phyloP scores from a whole-genome alignment of 2,888 invertebrate genomes.

The Torymus texanus region DNA sequence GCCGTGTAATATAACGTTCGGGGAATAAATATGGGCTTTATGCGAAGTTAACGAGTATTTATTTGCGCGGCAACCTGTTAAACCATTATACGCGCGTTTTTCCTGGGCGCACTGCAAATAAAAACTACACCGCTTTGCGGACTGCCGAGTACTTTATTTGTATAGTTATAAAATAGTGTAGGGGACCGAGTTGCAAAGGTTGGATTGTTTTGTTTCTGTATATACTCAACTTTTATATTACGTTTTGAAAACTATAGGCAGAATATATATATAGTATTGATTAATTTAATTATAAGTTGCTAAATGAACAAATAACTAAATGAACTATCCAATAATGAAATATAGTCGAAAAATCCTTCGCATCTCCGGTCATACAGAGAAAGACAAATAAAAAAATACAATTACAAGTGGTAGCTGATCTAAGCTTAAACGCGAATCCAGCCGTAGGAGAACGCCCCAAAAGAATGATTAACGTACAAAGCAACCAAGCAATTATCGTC shows the following conservation, averaged over 20 bases:
- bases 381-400: conserved; percentile 28
- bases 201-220: too few species aligned
- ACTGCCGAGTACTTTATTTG: conserved; percentile 25
- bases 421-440: conserved; percentile 1
- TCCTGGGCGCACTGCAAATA: conserved; percentile 9
- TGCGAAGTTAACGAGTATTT: conserved; percentile 52
- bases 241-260: too few species aligned
- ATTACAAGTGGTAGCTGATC: conserved; percentile 14
- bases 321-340: conserved; percentile 40
- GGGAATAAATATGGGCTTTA: conserved; percentile 47
- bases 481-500: conserved; percentile 36
- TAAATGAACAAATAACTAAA: conserved; percentile 14
- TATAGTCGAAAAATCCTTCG: not conserved
- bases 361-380: not conserved
- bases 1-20: conserved; percentile 39
- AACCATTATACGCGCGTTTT: conserved; percentile 24
- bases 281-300: too few species aligned
- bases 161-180: too few species aligned
- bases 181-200: too few species aligned
- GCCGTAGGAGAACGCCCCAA: not conserved
- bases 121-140: not conserved
- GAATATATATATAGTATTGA: too few species aligned
- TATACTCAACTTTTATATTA: too few species aligned
- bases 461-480: conserved; percentile 44
- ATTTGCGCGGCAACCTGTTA: conserved; percentile 46